Conservation (phyloP, 2,888 invertebrate genomes). For the Spodoptera picta region DNA sequence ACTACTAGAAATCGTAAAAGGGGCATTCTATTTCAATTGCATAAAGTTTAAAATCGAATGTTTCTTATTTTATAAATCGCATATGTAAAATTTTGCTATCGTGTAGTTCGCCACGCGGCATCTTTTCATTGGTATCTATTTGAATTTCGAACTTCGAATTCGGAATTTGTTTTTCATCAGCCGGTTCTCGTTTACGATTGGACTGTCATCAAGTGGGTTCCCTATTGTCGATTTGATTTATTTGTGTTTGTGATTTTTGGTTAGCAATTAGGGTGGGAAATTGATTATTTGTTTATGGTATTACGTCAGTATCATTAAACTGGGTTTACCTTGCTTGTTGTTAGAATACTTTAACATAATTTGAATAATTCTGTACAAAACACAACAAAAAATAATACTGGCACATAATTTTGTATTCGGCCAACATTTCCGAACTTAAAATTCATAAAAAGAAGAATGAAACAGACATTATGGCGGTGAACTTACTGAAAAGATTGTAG, state of each 20-base stretch:
- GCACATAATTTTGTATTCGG: slow-evolving; percentile 15
- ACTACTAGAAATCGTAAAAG: background rate
- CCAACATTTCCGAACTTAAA: slow-evolving; percentile 14
- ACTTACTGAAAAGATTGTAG: slow-evolving; percentile 22
- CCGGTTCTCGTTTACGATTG: slow-evolving; percentile 77
- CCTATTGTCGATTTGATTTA: slow-evolving; percentile 76
- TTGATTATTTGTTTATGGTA: slow-evolving; percentile 68
- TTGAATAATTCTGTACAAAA: too few species aligned
- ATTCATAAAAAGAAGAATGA: slow-evolving; percentile 25
- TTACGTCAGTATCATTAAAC: slow-evolving; percentile 62
- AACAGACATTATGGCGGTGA: slow-evolving; percentile 29
- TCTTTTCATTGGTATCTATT: slow-evolving; percentile 86
- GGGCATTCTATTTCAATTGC: background rate
- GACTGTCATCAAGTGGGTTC: slow-evolving; percentile 82
- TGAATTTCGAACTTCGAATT: slow-evolving; percentile 82
- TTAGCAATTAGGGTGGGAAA: slow-evolving; percentile 73
- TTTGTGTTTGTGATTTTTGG: slow-evolving; percentile 79
- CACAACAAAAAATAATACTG: slow-evolving; percentile 13
- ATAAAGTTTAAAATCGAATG: slow-evolving; percentile 46
- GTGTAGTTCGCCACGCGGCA: slow-evolving; percentile 79
- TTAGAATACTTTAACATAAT: too few species aligned
- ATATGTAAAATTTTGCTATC: slow-evolving; percentile 45
- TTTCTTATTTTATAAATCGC: slow-evolving; percentile 15
- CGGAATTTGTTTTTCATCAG: slow-evolving; percentile 87
- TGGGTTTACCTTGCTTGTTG: slow-evolving; percentile 14